phyloP scores from a whole-genome alignment of 1,140 invertebrate species.

The Pentalonia nigronervosa region DNA sequence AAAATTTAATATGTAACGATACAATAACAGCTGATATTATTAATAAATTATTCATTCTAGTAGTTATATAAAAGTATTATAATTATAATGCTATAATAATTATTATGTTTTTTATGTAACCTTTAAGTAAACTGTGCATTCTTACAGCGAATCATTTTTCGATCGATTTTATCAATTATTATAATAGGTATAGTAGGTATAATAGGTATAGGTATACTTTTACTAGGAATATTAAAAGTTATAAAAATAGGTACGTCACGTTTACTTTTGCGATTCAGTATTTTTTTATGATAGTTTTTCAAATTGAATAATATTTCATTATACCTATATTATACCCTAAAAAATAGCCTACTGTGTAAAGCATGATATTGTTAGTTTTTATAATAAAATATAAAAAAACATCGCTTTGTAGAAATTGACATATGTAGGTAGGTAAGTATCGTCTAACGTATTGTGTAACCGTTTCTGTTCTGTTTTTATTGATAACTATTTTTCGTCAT shows the following conservation, averaged over 20 bases:
- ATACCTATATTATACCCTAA: neutral
- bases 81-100: neutral
- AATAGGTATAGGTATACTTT: neutral
- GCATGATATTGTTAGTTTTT: neutral
- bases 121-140: neutral
- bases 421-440: neutral
- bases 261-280: neutral
- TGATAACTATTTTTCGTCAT: slow-evolving; percentile 8
- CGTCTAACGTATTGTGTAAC: neutral
- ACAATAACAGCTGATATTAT: neutral
- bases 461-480: neutral
- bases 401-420: neutral
- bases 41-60: neutral
- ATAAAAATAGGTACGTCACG: neutral
- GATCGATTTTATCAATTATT: neutral
- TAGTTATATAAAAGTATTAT: neutral
- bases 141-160: neutral
- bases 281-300: neutral
- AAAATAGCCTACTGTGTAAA: neutral
- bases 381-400: no score
- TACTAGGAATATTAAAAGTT: neutral
- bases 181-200: neutral
- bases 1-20: neutral
- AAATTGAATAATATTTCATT: neutral
- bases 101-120: neutral